Evolutionary conservation across 1,140 invertebrate genomes (phyloP).

Genomic region (Asobara japonica): DNA sequence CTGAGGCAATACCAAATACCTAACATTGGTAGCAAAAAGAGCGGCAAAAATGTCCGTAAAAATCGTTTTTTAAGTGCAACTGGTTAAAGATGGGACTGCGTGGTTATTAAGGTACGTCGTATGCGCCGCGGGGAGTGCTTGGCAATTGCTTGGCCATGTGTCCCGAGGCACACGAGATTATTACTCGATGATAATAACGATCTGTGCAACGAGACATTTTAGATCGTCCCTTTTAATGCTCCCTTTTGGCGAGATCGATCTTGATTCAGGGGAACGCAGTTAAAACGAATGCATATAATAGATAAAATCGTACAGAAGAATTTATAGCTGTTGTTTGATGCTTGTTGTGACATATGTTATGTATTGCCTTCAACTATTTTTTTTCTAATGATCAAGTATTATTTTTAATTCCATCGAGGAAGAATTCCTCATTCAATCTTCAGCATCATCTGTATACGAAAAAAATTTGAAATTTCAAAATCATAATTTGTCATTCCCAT

Average conservation of each 20-base stretch:
- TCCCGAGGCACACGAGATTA: conserved; percentile 42
- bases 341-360: neutral
- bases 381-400: too few relatives aligned
- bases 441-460: too few relatives aligned
- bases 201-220: conserved; percentile 35
- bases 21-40: too few relatives aligned
- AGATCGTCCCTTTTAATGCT: conserved; percentile 28
- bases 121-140: conserved; percentile 37
- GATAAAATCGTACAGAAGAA: conserved; percentile 25
- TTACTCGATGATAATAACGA: conserved; percentile 45
- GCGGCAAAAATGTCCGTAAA: conserved; percentile 29
- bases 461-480: too few relatives aligned
- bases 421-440: too few relatives aligned
- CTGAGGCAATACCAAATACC: too few relatives aligned
- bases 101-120: conserved; percentile 46
- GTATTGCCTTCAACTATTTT: too few relatives aligned
- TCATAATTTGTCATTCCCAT: too few relatives aligned
- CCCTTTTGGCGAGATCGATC: conserved; percentile 21
- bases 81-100: conserved; percentile 25
- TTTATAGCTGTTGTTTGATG: neutral
- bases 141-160: conserved; percentile 32
- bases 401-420: too few relatives aligned
- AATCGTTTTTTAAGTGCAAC: conserved; percentile 22
- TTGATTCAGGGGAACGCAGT: conserved; percentile 3
- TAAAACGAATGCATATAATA: neutral